These are phyloP conservation scores for Sphenopsis melanotis DNA, from an alignment of 2,797 vertebrate genomes.

Conservation along the genomic window DNA sequence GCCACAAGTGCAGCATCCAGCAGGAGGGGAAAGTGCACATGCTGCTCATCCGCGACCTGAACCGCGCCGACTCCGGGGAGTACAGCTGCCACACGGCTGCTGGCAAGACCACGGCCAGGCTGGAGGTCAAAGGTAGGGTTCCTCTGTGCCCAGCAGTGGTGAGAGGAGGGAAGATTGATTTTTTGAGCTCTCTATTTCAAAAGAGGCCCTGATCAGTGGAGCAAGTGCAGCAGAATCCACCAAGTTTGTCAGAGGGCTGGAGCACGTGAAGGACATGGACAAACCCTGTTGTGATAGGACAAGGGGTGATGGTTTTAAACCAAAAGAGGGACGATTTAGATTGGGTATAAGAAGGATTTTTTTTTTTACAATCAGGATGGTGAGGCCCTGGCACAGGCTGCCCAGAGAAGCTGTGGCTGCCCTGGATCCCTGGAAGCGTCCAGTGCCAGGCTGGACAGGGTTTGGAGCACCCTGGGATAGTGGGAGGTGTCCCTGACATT, in stretches of 20 bases:
- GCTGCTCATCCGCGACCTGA: conserved; percentile 80
- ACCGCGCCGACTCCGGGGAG: conserved; percentile 79
- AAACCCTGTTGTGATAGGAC: neutral
- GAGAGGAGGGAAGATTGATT: rapidly evolving
- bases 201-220: neutral
- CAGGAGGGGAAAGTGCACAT: conserved; percentile 79
- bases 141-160: neutral
- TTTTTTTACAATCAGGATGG: neutral
- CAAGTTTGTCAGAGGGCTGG: neutral
- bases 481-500: rapidly evolving
- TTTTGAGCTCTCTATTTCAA: neutral
- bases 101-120: conserved; percentile 77
- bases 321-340: neutral
- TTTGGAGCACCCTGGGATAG: rapidly evolving
- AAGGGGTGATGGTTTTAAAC: neutral
- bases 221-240: neutral
- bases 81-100: conserved; percentile 82
- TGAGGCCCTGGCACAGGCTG: rapidly evolving
- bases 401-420: neutral
- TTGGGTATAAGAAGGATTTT: neutral
- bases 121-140: conserved; percentile 80
- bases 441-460: rapidly evolving
- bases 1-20: conserved; percentile 80
- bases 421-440: neutral
- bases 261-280: rapidly evolving